Base-by-base conservation (phyloP, 1,140 invertebrate species). In the Pissodes strobi region DNA sequence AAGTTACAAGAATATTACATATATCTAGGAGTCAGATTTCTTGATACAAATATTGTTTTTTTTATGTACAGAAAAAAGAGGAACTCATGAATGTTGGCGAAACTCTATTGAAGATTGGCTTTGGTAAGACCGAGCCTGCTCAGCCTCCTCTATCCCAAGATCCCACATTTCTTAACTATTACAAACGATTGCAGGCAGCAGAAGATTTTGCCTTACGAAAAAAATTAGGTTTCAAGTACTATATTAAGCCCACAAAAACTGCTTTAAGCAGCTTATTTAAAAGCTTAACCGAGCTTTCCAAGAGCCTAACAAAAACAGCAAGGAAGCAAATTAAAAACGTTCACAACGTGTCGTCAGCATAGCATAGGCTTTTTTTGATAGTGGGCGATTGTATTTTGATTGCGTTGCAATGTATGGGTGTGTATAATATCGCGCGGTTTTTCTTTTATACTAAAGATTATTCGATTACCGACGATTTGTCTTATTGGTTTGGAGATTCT, bases 221-320 rank as follows among this genome's bases (percentile, higher is more conserved):
- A 67, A 69, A 80, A 77, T 78, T 82, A 60, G 82, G 82, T n/a
- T 48, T 80, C 1, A 82, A 80, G 77, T 80, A 82, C 30, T 81
- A 80, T 56, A 70, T 75, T 53, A 80, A 76, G 66, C 69, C 76
- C 2, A 76, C 80, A 18, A 79, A 68, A 38, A 21, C 58, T 23
- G 51, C 65, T 15, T 39, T 73, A 3, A 18, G n/a, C 25, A 34
- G 3, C n/a, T 56, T 64, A 13, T 15, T 34, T 21, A 67, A 64
- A 34, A 23, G 55, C 22, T 23, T 66, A 13, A 41, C 19, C 22
- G 25, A 57, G 22, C 39, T 58, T 0, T 57, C 46, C 10, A 39
- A 58, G 17, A 17, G 6, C 13, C 38, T 57, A 12, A 55, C 22
- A 8, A 30, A 64, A 34, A 41, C 60, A 17, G 23, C 55, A 9